Evolutionary conservation across 2,797 vertebrate species (phyloP).

Genomic region (Hypotaenidia philippensis): DNA sequence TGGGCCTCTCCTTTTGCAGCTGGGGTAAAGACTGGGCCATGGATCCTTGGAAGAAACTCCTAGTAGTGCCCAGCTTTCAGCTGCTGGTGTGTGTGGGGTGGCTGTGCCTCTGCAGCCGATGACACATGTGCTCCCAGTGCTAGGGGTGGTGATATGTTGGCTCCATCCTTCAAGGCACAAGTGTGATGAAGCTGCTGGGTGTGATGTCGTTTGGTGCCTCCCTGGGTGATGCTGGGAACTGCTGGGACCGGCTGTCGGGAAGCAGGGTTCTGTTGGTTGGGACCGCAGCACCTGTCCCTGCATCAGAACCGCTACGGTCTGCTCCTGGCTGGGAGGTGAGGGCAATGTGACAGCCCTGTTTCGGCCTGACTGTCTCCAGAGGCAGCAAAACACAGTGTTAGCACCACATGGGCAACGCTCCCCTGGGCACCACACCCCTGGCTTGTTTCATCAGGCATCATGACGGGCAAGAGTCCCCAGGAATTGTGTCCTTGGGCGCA

Average conservation of each 20-base stretch:
- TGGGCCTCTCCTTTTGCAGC: background rate
- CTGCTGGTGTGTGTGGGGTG: background rate
- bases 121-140: fast-evolving
- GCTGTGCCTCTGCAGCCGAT: background rate
- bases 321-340: background rate
- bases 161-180: fast-evolving
- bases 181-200: fast-evolving
- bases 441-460: background rate
- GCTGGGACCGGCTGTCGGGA: background rate
- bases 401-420: fast-evolving
- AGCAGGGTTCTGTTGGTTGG: fast-evolving
- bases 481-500: background rate
- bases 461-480: fast-evolving
- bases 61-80: background rate
- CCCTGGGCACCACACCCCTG: fast-evolving
- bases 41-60: background rate
- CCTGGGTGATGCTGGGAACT: fast-evolving
- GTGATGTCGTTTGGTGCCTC: background rate
- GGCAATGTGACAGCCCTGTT: background rate
- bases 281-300: background rate
- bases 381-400: background rate
- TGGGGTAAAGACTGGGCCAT: background rate
- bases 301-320: fast-evolving
- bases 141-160: fast-evolving
- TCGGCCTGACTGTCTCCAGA: background rate